These are phyloP conservation scores for Eumeta japonica DNA, from an alignment of 1,140 invertebrate genomes.

Conservation along the genomic window DNA sequence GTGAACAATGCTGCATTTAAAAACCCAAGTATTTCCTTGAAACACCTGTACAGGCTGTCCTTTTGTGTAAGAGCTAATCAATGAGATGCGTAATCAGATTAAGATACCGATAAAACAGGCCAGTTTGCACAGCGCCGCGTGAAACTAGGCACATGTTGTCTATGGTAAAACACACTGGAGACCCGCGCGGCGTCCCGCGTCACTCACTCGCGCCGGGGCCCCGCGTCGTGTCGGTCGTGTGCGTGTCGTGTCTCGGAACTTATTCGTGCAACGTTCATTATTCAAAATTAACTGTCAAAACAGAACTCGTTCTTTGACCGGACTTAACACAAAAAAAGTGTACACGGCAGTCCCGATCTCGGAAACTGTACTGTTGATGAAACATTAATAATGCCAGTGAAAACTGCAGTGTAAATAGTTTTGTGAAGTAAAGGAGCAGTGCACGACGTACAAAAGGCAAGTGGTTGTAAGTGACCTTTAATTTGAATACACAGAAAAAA, in stretches of 20 bases:
- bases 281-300: constrained; percentile 19
- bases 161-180: constrained; percentile 7
- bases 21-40: background rate
- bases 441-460: too few relatives aligned
- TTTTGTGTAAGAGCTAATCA: too few relatives aligned
- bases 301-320: too few relatives aligned
- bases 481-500: background rate
- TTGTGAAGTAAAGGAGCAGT: background rate
- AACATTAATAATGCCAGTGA: background rate
- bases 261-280: constrained; percentile 25
- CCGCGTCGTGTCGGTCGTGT: constrained; percentile 20
- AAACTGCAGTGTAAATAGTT: background rate
- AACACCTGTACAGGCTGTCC: background rate
- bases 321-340: too few relatives aligned
- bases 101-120: constrained; percentile 17
- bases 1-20: background rate
- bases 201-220: constrained; percentile 38
- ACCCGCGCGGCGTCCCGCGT: constrained; percentile 12
- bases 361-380: too few relatives aligned
- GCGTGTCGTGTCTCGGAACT: constrained; percentile 23
- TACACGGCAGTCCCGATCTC: too few relatives aligned
- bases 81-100: constrained; percentile 31
- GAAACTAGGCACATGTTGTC: constrained; percentile 23
- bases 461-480: too few relatives aligned
- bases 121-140: constrained; percentile 16